Percentiles rank a stretch among this genome's conserved stretches.
These are phyloP conservation scores for Timema cristinae DNA, from an alignment of 2,888 invertebrate species.

Conservation along the genomic window DNA sequence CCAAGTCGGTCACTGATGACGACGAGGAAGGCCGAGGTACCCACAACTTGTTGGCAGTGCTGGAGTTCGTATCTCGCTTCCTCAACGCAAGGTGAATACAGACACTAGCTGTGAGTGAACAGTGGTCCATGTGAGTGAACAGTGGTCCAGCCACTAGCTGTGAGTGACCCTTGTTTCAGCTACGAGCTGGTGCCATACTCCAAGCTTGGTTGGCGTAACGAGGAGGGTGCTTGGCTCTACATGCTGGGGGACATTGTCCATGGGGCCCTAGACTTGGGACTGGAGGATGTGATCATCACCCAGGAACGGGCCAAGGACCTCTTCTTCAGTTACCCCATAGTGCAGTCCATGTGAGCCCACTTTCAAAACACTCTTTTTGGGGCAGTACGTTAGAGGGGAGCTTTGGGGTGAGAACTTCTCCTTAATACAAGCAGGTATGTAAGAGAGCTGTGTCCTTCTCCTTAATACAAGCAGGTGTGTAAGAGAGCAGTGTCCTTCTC, in stretches of 20 bases:
- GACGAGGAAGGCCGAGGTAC: conserved; percentile 46
- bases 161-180: conserved; percentile 31
- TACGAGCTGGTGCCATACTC: conserved; percentile 40
- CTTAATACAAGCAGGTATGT: no score
- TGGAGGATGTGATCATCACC: conserved; percentile 56
- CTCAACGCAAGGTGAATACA: conserved; percentile 49
- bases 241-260: conserved; percentile 56
- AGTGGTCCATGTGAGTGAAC: no score
- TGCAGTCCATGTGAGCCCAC: conserved; percentile 53
- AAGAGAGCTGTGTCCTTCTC: no score
- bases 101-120: neutral
- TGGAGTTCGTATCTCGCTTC: conserved; percentile 51
- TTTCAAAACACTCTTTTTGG: neutral
- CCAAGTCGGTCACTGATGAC: conserved; percentile 45
- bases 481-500: no score
- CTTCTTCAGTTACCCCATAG: conserved; percentile 59
- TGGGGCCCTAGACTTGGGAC: conserved; percentile 54
- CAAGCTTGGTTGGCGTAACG: conserved; percentile 40
- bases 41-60: conserved; percentile 42
- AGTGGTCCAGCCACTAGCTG: no score
- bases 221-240: conserved; percentile 52
- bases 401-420: no score
- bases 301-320: conserved; percentile 52
- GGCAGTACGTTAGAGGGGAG: no score
- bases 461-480: no score